These are phyloP conservation scores for Glaucopsyche alexis DNA, from an alignment of 2,888 invertebrate species.

Conservation along the genomic window DNA sequence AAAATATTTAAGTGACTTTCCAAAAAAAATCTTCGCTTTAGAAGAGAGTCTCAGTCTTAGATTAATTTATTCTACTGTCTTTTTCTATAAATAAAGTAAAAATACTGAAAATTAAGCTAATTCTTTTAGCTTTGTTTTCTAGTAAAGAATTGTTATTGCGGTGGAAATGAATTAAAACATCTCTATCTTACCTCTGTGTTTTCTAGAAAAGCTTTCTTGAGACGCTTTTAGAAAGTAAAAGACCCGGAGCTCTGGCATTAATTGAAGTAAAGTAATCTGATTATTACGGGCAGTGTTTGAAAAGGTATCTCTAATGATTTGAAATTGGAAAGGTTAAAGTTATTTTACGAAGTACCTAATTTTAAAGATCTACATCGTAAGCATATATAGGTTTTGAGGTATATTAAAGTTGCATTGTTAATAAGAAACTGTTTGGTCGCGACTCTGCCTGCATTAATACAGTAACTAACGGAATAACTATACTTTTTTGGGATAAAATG, in stretches of 20 bases:
- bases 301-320: slow-evolving; percentile 4
- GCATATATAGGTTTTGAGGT: neutral
- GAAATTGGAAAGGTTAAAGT: neutral
- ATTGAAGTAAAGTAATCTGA: neutral
- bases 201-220: no score
- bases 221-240: neutral
- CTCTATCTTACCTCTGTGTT: neutral
- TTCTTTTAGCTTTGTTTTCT: neutral
- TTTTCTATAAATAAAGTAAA: no score
- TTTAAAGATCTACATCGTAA: neutral
- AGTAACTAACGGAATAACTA: no score
- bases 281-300: neutral
- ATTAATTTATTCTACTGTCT: no score
- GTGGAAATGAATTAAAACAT: neutral
- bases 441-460: no score
- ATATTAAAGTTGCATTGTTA: neutral
- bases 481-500: no score
- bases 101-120: no score
- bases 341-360: neutral
- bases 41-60: no score
- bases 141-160: neutral
- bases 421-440: no score
- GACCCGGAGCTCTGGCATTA: neutral
- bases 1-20: no score
- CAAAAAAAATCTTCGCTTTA: no score